These are phyloP conservation scores for Aythya baeri DNA, from an alignment of 2,113 vertebrate genomes.

Conservation along the genomic window DNA sequence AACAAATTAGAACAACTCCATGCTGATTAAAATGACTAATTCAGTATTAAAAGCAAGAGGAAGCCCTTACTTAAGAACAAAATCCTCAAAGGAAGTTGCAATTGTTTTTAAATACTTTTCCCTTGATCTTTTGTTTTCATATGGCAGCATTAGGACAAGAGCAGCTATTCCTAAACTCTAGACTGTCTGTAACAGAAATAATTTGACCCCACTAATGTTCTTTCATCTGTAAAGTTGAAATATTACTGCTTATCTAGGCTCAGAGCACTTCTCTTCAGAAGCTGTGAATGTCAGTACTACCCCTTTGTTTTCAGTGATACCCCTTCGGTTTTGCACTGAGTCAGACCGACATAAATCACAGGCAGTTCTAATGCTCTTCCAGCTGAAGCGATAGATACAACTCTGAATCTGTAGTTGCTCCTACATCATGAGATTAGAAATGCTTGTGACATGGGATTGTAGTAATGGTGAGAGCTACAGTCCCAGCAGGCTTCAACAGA, in stretches of 20 bases:
- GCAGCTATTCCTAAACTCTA: background rate
- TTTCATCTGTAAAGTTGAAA: background rate
- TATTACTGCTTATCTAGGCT: background rate
- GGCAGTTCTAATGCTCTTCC: background rate
- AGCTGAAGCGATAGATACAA: background rate
- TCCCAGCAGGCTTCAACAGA: background rate
- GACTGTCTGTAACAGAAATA: background rate
- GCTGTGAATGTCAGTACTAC: background rate
- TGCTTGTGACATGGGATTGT: background rate
- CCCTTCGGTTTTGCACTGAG: background rate
- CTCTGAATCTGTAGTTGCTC: background rate
- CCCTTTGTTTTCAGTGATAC: background rate
- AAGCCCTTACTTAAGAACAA: slow-evolving; percentile 4
- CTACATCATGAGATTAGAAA: background rate
- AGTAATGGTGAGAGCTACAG: background rate
- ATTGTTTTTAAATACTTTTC: background rate
- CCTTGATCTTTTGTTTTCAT: background rate
- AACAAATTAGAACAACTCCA: slow-evolving; percentile 17
- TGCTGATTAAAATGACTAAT: slow-evolving; percentile 14
- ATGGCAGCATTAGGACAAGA: background rate
- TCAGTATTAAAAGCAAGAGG: slow-evolving; percentile 4
- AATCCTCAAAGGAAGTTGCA: background rate
- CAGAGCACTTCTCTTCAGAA: background rate
- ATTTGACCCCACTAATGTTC: background rate
- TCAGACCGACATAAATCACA: background rate